Evolutionary conservation across 2,797 vertebrate species (phyloP), one percentile per base, ranked within the genome.

Genomic region (Eutrigla gurnardus): DNA sequence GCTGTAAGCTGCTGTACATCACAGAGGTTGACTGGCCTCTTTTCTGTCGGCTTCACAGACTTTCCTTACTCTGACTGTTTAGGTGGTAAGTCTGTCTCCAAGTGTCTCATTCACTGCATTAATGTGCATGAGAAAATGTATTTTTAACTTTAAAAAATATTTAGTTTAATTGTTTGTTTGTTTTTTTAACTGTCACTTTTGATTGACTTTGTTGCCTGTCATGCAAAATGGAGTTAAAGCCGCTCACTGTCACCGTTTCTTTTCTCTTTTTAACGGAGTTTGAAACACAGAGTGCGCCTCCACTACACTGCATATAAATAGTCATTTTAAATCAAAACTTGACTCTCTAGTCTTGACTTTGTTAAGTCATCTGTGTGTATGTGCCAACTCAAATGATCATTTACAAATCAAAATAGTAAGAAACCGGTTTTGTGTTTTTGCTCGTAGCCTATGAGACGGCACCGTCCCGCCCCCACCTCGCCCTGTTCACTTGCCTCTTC

Each of bases 401-500:
- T 90, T 86, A 83, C 81, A 81, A 90, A 71, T 25, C 75, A 82
- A 88, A 87, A 46, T 15, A 52, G 10, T 71, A 77, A 68, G 35
- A 39, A 25, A 11, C 8, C 11, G 57, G 13, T 14, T 63, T 67
- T 52, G 1, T 55, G 62, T 47, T 52, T 50, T 7, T 62, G 1
- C 74, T 54, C 66, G 40, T 61, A 96, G 96, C 92, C 67, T 95
- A 95, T 70, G 93, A 96, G 86, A 91, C 90, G 14, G 87, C 95
- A 25, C 90, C 94, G 11, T 88, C 91, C 74, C 90, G 93, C 36
- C 87, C 95, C 36, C 92, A 96, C 86, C 87, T 95, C 60, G 89
- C 96, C 83, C 93, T 97, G 68, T 92, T 95, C 78, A 94, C 96
- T 73, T 93, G 89, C 6, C 84, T 97, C 77, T 97, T 96, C 76